Evolutionary conservation across 92 coral and sea anemone species (phyloP).

Genomic region (Epizoanthus stellaris): DNA sequence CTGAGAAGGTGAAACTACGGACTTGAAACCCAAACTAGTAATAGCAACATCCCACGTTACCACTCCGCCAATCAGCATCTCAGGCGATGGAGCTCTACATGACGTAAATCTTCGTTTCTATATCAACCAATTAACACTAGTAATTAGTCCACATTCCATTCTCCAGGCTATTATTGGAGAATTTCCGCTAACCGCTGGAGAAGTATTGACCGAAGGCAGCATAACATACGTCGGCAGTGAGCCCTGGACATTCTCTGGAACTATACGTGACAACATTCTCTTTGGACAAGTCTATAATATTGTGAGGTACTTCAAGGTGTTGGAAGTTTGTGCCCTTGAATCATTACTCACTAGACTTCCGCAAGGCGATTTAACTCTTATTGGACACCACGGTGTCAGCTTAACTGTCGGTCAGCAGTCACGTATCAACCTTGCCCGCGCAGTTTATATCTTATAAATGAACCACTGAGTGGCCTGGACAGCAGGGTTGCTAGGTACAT

Average conservation of each 20-base stretch:
- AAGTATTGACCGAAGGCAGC: slow-evolving; percentile 1
- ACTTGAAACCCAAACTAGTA: background rate
- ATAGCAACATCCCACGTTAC: background rate
- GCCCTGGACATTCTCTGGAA: slow-evolving; percentile 31
- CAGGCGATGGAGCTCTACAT: background rate
- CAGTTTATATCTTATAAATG: slow-evolving; percentile 8
- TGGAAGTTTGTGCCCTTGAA: slow-evolving; percentile 25
- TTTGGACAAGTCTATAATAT: slow-evolving; percentile 21
- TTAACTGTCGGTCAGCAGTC: slow-evolving; percentile 15
- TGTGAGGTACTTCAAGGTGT: slow-evolving; percentile 14
- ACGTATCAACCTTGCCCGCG: slow-evolving; percentile 12
- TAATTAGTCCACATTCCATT: slow-evolving; percentile 1
- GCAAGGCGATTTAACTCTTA: slow-evolving; percentile 4
- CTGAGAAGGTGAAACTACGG: background rate
- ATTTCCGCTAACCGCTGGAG: background rate
- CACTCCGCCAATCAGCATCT: background rate
- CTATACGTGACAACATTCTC: slow-evolving; percentile 15
- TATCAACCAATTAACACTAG: background rate
- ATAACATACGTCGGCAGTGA: background rate
- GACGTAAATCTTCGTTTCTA: slow-evolving; percentile 14
- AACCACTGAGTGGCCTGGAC: slow-evolving; percentile 16
- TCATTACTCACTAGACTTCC: background rate
- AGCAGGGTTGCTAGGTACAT: background rate
- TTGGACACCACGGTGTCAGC: background rate
- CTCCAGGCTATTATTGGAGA: slow-evolving; percentile 14